These are phyloP conservation scores for Sebastes melanostomus DNA, from an alignment of 2,797 vertebrate species.

Conservation along the genomic window DNA sequence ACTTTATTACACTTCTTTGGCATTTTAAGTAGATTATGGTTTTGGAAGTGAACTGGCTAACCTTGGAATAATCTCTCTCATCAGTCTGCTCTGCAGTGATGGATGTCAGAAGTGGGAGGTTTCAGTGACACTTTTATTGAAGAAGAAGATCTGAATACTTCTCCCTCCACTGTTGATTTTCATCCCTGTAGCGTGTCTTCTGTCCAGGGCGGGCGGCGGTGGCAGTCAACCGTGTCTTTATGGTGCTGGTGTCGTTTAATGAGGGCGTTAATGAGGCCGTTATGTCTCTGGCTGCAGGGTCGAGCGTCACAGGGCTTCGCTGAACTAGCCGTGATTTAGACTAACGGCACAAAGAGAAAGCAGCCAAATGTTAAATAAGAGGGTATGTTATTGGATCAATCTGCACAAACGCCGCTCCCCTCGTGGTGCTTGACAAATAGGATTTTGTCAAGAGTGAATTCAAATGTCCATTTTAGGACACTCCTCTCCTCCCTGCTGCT, in stretches of 20 bases:
- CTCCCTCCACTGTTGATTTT: neutral
- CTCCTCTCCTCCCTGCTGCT: neutral
- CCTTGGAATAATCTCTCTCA: neutral
- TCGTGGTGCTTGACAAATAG: neutral
- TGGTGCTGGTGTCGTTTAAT: slow-evolving; percentile 8
- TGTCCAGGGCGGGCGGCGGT: neutral
- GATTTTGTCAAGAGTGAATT: neutral
- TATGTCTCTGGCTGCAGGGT: slow-evolving; percentile 13
- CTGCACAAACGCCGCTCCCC: neutral
- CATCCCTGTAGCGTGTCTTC: neutral
- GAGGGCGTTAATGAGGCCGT: slow-evolving; percentile 41
- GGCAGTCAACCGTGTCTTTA: slow-evolving; percentile 15
- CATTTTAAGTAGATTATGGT: neutral
- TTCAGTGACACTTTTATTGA: neutral
- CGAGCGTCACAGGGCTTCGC: neutral
- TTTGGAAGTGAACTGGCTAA: neutral
- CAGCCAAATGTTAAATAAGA: neutral
- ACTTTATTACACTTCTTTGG: neutral
- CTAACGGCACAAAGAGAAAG: neutral
- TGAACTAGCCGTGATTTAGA: neutral
- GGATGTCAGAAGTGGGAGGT: neutral
- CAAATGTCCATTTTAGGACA: neutral
- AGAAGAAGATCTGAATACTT: neutral
- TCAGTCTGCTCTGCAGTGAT: neutral
- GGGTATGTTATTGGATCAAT: neutral